These are phyloP conservation scores for Chiloscyllium plagiosum DNA, from an alignment of 2,113 vertebrate genomes.

Conservation along the genomic window DNA sequence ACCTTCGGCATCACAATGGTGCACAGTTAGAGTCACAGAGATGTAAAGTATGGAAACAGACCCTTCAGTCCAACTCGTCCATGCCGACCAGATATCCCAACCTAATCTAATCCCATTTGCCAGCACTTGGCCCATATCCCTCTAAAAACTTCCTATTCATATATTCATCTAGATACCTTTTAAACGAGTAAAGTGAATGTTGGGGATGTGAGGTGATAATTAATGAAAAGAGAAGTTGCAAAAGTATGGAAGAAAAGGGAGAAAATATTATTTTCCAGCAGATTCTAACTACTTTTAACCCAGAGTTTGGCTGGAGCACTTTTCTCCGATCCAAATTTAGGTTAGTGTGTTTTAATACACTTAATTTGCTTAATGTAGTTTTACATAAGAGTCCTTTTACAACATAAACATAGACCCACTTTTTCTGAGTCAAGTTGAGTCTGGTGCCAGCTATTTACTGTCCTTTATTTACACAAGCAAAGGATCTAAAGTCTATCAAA, in stretches of 20 bases:
- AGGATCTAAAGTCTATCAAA: not conserved
- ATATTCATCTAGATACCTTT: no score
- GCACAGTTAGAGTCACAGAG: not conserved
- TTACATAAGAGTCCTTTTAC: not conserved
- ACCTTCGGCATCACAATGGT: not conserved
- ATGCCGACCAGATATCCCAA: no score
- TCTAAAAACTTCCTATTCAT: no score
- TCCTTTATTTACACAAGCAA: not conserved
- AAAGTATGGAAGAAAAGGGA: not conserved
- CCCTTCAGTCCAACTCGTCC: no score
- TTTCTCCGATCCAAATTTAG: not conserved
- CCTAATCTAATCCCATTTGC: no score
- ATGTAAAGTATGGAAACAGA: no score
- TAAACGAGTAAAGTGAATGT: not conserved
- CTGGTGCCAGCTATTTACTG: not conserved
- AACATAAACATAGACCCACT: not conserved
- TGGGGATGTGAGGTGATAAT: not conserved
- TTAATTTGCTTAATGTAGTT: not conserved
- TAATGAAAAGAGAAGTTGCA: not conserved
- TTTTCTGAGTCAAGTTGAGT: not conserved
- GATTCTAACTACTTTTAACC: not conserved
- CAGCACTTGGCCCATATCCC: no score
- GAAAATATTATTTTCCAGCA: not conserved
- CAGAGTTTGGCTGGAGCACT: not conserved
- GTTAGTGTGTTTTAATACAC: not conserved